Conservation (phyloP, 2,888 invertebrate genomes). For the Plusia festucae region DNA sequence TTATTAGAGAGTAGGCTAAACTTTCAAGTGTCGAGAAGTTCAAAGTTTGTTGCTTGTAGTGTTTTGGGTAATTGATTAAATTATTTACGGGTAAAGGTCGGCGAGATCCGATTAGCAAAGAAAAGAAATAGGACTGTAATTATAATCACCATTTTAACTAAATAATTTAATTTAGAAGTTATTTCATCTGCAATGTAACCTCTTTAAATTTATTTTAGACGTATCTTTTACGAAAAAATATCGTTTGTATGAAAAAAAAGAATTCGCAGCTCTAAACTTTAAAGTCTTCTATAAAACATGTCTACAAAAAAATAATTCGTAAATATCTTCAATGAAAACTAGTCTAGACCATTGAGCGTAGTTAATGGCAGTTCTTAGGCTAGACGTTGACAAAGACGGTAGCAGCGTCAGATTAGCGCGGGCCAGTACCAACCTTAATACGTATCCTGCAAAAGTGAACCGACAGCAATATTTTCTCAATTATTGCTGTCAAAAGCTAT, state of each 20-base stretch:
- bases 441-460: neutral
- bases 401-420: conserved; percentile 52
- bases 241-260: too few species aligned
- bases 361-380: conserved; percentile 58
- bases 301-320: conserved; percentile 30
- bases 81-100: neutral
- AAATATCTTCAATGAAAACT: conserved; percentile 23
- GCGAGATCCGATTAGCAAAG: too few species aligned
- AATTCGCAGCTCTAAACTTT: too few species aligned
- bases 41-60: conserved; percentile 23
- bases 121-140: too few species aligned
- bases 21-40: conserved; percentile 32
- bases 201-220: too few species aligned
- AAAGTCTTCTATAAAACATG: neutral
- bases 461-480: neutral
- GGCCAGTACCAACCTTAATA: conserved; percentile 11
- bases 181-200: too few species aligned
- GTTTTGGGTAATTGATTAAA: conserved; percentile 23
- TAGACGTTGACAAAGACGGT: conserved; percentile 60
- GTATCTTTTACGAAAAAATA: too few species aligned
- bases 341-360: conserved; percentile 36
- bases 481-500: neutral
- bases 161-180: too few species aligned
- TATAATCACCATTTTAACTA: too few species aligned
- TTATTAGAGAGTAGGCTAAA: conserved; percentile 37